Base-by-base conservation (phyloP, 2,797 vertebrate species). In the Pyrrhura leucotis region DNA sequence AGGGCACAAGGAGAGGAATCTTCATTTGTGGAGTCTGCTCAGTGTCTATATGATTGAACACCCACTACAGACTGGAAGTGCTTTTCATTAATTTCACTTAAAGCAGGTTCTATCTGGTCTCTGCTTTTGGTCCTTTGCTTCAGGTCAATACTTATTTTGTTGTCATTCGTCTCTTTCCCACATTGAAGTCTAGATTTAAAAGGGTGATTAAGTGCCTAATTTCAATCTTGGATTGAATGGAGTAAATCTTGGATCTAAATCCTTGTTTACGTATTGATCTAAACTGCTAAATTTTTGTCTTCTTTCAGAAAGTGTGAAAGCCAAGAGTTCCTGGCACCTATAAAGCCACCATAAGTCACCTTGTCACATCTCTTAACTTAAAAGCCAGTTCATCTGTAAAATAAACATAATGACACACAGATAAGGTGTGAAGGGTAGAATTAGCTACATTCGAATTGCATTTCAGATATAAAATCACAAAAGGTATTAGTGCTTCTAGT, bases 361-460 rank as follows among this genome's bases (percentile, higher is more conserved):
- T 62, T 22, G 3, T 33, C 76, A 76, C 10, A 6, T 37, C 47
- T 90, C 47, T 85, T 63, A 47, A 76, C 54, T 71, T 56, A 61
- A 79, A 85, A 94, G 48, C 23, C 67, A 63, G 33, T 68, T 90
- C 48, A 50, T 45, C 71, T 85, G 33, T 59, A 89, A 87, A 93
- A 71, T 42, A 91, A 93, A 92, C n/a, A 82, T 33, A 8, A 2
- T 13, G 37, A 74, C 37, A 39, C 51, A 74, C 84, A 45, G 61
- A 61, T 74, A 77, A 89, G 67, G 51, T 71, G 82, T 4, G 2
- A 78, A 4, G 12, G 31, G 44, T 33, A 79, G 45, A 82, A 73
- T 81, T 69, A 71, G 12, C 72, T 63, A 31, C 29, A 37, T 94
- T 61, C 75, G 42, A 88, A 44, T 26, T 73, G 45, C 26, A 20